Conservation (phyloP, 1,140 invertebrate genomes). For the Galleria mellonella region DNA sequence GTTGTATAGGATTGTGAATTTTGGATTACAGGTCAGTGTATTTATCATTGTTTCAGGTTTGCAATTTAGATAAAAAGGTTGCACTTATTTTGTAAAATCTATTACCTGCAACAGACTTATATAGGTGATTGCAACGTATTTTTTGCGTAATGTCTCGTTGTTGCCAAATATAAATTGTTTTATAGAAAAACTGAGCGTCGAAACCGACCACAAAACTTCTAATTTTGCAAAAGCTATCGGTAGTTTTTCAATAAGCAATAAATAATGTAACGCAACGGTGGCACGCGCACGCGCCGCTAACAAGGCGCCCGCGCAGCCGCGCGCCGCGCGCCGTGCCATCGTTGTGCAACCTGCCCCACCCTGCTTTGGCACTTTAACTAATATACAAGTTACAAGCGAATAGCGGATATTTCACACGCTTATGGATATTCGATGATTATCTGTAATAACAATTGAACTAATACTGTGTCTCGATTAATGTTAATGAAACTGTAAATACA, state of each 20-base stretch:
- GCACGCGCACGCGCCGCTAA: slow-evolving; percentile 61
- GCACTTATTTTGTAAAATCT: not conserved
- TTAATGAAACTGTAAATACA: no score
- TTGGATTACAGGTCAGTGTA: no score
- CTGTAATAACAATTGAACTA: no score
- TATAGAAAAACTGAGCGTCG: slow-evolving; percentile 17
- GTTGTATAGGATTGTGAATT: no score
- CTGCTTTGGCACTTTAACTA: slow-evolving; percentile 32
- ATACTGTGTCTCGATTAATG: no score
- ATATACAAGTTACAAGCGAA: slow-evolving; percentile 13
- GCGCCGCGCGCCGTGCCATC: slow-evolving; percentile 49
- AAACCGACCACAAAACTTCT: slow-evolving; percentile 38
- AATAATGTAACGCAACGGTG: slow-evolving; percentile 63
- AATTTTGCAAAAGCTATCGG: slow-evolving; percentile 41
- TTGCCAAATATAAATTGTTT: slow-evolving; percentile 9
- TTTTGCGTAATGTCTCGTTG: slow-evolving; percentile 3
- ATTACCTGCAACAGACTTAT: not conserved
- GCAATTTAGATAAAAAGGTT: no score
- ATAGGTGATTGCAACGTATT: slow-evolving; percentile 9
- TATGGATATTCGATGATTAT: no score
- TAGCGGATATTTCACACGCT: slow-evolving; percentile 6
- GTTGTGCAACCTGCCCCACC: slow-evolving; percentile 67
- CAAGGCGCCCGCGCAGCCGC: slow-evolving; percentile 40
- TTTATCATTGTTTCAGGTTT: no score
- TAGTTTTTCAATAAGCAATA: slow-evolving; percentile 71